Conservation (phyloP, 2,888 invertebrate genomes). For the Microchrysa polita region DNA sequence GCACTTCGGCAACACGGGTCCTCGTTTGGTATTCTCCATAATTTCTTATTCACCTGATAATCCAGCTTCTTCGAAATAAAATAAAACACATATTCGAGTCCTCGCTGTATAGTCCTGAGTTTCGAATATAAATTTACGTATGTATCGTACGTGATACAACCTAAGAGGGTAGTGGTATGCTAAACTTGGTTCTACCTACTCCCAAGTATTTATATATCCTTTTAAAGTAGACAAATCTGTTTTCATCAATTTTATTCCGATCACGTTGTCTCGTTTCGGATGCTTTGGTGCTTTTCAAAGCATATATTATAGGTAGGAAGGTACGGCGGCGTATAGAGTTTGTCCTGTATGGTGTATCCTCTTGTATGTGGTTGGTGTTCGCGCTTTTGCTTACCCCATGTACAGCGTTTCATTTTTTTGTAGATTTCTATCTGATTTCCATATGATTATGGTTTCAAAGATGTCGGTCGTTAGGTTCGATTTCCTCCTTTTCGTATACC, state of each 20-base stretch:
- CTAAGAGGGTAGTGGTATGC: slow-evolving; percentile 34
- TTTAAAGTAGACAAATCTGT: slow-evolving; percentile 36
- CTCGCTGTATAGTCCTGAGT: background rate
- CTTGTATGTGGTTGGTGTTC: slow-evolving; percentile 10
- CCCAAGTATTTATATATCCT: slow-evolving; percentile 36
- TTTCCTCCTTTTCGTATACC: background rate
- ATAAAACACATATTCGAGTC: background rate
- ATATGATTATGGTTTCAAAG: slow-evolving; percentile 41
- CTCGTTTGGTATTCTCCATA: slow-evolving; percentile 18
- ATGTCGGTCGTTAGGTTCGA: slow-evolving; percentile 30
- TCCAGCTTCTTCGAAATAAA: slow-evolving; percentile 15
- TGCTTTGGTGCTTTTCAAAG: slow-evolving; percentile 5
- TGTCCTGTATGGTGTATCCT: too few relatives aligned
- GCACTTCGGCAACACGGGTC: too few relatives aligned
- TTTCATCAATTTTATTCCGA: slow-evolving; percentile 42
- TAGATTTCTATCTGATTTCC: slow-evolving; percentile 40
- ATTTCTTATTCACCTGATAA: slow-evolving; percentile 36
- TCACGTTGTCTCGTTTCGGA: slow-evolving; percentile 35
- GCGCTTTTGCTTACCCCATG: slow-evolving; percentile 9
- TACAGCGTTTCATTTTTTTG: too few relatives aligned
- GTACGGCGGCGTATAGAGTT: too few relatives aligned
- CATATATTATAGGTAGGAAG: too few relatives aligned
- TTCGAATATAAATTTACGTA: background rate
- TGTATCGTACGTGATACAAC: slow-evolving; percentile 24
- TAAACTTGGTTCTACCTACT: too few relatives aligned